Evolutionary conservation across 2,797 vertebrate genomes (phyloP), one percentile per base, ranked within the genome.

Genomic region (Pangasius mekongensis): DNA sequence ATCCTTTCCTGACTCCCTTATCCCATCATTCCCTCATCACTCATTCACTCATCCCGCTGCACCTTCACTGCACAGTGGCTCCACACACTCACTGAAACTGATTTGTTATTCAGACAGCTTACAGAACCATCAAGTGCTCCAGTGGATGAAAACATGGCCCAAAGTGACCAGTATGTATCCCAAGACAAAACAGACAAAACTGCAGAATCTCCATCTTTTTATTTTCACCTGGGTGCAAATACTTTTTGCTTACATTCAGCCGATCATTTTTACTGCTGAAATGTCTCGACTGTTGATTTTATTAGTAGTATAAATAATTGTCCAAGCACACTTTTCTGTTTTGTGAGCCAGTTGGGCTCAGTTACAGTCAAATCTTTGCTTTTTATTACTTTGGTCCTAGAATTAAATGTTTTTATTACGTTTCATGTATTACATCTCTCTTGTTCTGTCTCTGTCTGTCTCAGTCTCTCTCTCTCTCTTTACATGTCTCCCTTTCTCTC

Each of bases 121-220:
- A 95, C 95, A 96, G 96, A 97, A 97, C 95, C 94, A 95, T 81
- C 95, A 96, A 94, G 96, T 97, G 95, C 94, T 97, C 95, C 96
- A 97, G 96, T 97, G 96, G 96, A 97, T 97, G 96, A 97, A 96
- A 96, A 95, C 96, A 94, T 97, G 96, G 96, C 96, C 96, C 95
- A 96, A 94, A 96, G 91, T 93, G 91, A 94, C 95, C 96, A 96
- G 96, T 97, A 97, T 97, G 96, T 97, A 97, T 97, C 90, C 89
- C 87, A 89, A 94, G 90, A 56, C 87, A 87, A 86, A 83, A 89
- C 93, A 92, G 78, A 82, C 27, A 22, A 67, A 49, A 49, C 83
- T 84, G 92, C 88, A 88, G 84, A 91, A 92, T 87, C 90, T 89
- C 47, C 81, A 91, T 85, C 83, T 20, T 49, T 66, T 91, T 92